Conservation (phyloP, 2,888 invertebrate species). For the Xestia xanthographa region DNA sequence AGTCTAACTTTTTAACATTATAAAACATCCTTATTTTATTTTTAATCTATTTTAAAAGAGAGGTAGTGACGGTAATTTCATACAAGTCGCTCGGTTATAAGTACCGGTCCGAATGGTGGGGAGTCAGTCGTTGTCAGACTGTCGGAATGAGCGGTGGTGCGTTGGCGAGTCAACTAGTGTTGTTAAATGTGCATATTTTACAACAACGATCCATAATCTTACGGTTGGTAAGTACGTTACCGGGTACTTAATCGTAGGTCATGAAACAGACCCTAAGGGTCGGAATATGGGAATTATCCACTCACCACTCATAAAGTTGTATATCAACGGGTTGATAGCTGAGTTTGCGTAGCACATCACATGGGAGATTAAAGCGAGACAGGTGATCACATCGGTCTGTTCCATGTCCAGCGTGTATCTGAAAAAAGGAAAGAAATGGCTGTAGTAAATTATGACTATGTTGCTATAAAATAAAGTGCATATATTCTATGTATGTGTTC, state of each 20-base stretch:
- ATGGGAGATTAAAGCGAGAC: conserved; percentile 93
- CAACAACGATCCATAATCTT: too few species aligned
- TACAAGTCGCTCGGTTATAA: too few species aligned
- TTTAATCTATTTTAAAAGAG: background rate
- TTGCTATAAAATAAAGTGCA: background rate
- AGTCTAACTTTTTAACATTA: background rate
- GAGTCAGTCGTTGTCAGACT: too few species aligned
- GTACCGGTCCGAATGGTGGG: too few species aligned
- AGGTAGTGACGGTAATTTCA: background rate
- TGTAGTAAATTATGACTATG: background rate
- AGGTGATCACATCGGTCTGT: conserved; percentile 91
- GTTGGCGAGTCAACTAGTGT: too few species aligned
- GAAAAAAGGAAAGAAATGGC: conserved; percentile 67
- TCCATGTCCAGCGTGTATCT: conserved; percentile 92
- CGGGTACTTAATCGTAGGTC: too few species aligned
- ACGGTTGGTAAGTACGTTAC: too few species aligned
- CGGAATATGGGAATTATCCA: background rate
- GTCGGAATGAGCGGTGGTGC: too few species aligned
- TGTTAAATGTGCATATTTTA: too few species aligned
- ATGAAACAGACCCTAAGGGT: too few species aligned
- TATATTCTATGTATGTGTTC: background rate
- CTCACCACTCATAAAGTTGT: conserved; percentile 99
- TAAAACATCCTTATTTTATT: background rate
- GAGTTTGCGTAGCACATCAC: conserved; percentile 98
- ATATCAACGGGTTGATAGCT: conserved; percentile 97